Evolutionary conservation across 2,113 vertebrate genomes (phyloP), one percentile per base, ranked within the genome.

Genomic region (Paramisgurnus dabryanus): DNA sequence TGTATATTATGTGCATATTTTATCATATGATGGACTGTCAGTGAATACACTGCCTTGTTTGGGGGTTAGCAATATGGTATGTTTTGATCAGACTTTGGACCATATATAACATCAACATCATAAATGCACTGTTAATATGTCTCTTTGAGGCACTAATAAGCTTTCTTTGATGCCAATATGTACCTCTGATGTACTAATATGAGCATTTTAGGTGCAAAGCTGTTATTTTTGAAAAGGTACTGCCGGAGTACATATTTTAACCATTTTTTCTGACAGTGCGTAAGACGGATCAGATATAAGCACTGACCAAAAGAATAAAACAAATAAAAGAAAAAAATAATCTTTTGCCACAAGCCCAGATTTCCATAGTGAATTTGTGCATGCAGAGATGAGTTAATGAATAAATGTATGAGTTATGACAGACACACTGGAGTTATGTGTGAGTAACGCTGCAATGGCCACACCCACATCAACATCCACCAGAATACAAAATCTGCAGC

Each of bases 401-500:
- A 73, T 75, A 13, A 75, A 75, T 75, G 45, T 40, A 41, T 22
- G 9, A 72, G 50, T 15, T 15, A 6, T 73, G 70, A 60, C 55
- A 17, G 58, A 73, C 39, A 73, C 53, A 73, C 41, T 27, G 15
- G 47, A 65, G 53, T n/a, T 75, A 61, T 61, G 64, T 18, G 68
- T 66, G 74, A 34, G 15, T 49, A 13, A 77, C 1, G 5, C 17
- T 64, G 58, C 73, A 75, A 17, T 64, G 60, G 7, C 43, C 60
- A 75, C 60, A 50, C 43, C 43, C 60, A 64, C 60, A 39, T 75
- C 13, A 43, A 64, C 58, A 49, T 49, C 12, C 58, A 66, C 45
- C 34, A 5, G 63, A 77, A 67, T 49, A 76, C 57, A 75, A 76
- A 63, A 81, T 81, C 80, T 75, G 41, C 41, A 43, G 55, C 18